These are phyloP conservation scores for Thunnus albacares DNA, from an alignment of 2,797 vertebrate genomes.

Conservation along the genomic window DNA sequence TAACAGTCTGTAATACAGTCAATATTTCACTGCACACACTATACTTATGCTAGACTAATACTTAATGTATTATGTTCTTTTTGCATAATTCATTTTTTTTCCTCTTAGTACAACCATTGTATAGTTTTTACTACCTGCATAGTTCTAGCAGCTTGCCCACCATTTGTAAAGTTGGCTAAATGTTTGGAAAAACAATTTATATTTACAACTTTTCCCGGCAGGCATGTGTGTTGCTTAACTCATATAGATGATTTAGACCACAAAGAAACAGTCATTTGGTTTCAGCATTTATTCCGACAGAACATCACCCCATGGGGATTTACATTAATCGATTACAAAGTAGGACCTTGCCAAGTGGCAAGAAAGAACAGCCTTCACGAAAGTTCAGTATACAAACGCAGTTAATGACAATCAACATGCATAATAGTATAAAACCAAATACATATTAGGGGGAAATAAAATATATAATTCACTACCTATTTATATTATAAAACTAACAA, in stretches of 20 bases:
- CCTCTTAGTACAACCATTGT: neutral
- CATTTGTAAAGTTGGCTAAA: neutral
- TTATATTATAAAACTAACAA: conserved; percentile 33
- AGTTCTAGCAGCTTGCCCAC: neutral
- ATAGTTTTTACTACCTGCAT: neutral
- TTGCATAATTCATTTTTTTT: neutral
- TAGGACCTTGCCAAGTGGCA: conserved; percentile 67
- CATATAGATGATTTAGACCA: neutral
- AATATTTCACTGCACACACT: neutral
- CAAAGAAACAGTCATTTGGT: conserved; percentile 21
- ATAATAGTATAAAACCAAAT: conserved; percentile 72
- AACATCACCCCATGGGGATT: conserved; percentile 75
- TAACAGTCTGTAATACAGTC: too few species aligned
- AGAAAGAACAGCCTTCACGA: conserved; percentile 70
- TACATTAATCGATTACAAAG: conserved; percentile 70
- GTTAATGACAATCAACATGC: conserved; percentile 65
- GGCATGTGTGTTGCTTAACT: neutral
- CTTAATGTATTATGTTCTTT: neutral
- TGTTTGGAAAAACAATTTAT: neutral
- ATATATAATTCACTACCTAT: conserved; percentile 31
- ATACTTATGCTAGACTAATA: too few species aligned
- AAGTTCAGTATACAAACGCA: conserved; percentile 66
- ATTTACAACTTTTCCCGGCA: neutral
- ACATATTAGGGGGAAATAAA: conserved; percentile 49
- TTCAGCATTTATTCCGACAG: conserved; percentile 78